phyloP scores from a whole-genome alignment of 2,113 vertebrate genomes.

The Synodontis membranacea region DNA sequence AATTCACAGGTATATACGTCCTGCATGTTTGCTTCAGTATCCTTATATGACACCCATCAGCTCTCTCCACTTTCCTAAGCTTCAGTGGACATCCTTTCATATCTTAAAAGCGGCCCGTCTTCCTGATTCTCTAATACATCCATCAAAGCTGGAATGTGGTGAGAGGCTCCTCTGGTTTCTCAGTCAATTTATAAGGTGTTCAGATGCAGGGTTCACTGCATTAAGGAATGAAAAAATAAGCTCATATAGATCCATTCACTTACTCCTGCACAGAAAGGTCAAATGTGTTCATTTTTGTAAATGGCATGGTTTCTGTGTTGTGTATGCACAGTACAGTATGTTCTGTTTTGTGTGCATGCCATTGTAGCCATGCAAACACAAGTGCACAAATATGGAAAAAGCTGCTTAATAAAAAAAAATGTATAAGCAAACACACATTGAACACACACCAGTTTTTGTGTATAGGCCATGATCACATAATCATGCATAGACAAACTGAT shows the following conservation, averaged over 20 bases:
- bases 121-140: conserved; percentile 15
- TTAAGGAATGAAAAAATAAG: conserved; percentile 46
- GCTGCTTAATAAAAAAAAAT: neutral
- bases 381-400: neutral
- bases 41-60: conserved; percentile 10
- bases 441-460: conserved; percentile 21
- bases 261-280: conserved; percentile 53
- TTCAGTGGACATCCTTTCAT: neutral
- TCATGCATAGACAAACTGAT: neutral
- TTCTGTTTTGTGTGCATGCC: neutral
- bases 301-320: neutral
- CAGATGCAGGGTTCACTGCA: conserved; percentile 5
- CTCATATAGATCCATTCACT: conserved; percentile 52
- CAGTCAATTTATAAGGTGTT: conserved; percentile 2
- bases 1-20: conserved; percentile 93
- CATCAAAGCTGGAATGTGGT: conserved; percentile 22
- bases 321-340: neutral
- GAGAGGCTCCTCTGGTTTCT: conserved; percentile 26
- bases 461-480: neutral
- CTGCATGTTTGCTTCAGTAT: neutral
- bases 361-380: neutral
- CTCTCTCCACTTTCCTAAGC: conserved; percentile 4
- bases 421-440: neutral
- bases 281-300: neutral
- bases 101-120: conserved; percentile 34